A percentile compares a stretch with the other conserved stretches of the same genome.
Evolutionary conservation across 2,888 invertebrate genomes (phyloP).

Genomic region (Syrphus vitripennis): DNA sequence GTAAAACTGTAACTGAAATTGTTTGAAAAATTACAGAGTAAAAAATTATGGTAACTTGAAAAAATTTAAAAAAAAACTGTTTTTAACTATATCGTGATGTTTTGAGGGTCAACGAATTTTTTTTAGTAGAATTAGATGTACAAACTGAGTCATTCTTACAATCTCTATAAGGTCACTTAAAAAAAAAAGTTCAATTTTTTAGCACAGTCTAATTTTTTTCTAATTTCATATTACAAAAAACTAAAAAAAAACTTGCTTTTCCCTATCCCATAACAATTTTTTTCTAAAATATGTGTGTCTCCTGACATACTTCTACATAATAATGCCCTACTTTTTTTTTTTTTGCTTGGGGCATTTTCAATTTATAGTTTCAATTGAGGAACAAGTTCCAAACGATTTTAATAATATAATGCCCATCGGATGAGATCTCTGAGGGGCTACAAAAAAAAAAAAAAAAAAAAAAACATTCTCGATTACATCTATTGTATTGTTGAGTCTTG

Average conservation of each 20-base stretch:
- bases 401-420: background rate
- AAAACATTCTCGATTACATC: background rate
- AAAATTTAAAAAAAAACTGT: too few species aligned
- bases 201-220: too few species aligned
- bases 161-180: too few species aligned
- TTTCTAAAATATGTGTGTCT: background rate
- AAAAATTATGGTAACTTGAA: too few species aligned
- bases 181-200: too few species aligned
- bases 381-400: background rate
- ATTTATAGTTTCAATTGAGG: constrained; percentile 3
- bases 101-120: too few species aligned
- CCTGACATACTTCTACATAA: background rate
- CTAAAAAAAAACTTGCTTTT: background rate
- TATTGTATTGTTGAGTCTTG: background rate
- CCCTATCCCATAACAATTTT: background rate
- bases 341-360: background rate
- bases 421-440: background rate
- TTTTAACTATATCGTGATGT: too few species aligned
- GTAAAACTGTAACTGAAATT: too few species aligned
- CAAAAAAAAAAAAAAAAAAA: background rate
- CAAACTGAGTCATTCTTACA: too few species aligned
- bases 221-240: too few species aligned
- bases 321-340: background rate
- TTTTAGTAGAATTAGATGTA: too few species aligned
- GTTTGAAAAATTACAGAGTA: too few species aligned